phyloP scores from a whole-genome alignment of 2,113 vertebrate species.

The Amblyornis subalaris region DNA sequence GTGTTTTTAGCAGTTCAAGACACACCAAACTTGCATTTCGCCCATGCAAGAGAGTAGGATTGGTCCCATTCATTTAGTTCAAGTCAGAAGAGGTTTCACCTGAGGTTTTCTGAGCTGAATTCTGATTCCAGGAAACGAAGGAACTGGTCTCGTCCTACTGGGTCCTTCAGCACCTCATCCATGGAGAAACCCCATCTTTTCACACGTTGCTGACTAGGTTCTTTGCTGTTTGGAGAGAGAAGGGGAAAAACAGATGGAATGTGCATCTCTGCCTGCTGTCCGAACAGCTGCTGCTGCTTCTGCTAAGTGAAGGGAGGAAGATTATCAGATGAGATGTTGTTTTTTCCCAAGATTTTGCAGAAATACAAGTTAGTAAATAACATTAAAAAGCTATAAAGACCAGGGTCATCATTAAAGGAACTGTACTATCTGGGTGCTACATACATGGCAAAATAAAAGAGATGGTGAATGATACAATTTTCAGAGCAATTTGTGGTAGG shows the following conservation, averaged over 20 bases:
- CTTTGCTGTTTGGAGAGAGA: slow-evolving; percentile 78
- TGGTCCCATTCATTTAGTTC: not conserved
- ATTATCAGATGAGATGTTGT: not conserved
- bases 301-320: not conserved
- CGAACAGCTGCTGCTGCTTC: not conserved
- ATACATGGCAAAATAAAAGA: not conserved
- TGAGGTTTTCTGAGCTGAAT: slow-evolving; percentile 97
- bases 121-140: slow-evolving; percentile 95
- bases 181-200: slow-evolving; percentile 94
- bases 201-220: slow-evolving; percentile 90
- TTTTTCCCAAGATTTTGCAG: not conserved
- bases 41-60: not conserved
- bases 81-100: slow-evolving; percentile 69
- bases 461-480: not conserved
- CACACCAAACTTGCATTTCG: not conserved
- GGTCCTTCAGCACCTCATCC: slow-evolving; percentile 90
- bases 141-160: slow-evolving; percentile 88
- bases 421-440: not conserved
- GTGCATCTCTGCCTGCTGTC: slow-evolving; percentile 26
- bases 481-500: not conserved
- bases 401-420: not conserved
- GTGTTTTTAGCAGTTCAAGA: not conserved
- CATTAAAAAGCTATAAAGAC: not conserved
- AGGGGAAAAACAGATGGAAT: slow-evolving; percentile 38
- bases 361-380: not conserved